Evolutionary conservation across 2,888 invertebrate species (phyloP), one percentile per base, ranked within the genome.

Genomic region (Harmothoe impar): DNA sequence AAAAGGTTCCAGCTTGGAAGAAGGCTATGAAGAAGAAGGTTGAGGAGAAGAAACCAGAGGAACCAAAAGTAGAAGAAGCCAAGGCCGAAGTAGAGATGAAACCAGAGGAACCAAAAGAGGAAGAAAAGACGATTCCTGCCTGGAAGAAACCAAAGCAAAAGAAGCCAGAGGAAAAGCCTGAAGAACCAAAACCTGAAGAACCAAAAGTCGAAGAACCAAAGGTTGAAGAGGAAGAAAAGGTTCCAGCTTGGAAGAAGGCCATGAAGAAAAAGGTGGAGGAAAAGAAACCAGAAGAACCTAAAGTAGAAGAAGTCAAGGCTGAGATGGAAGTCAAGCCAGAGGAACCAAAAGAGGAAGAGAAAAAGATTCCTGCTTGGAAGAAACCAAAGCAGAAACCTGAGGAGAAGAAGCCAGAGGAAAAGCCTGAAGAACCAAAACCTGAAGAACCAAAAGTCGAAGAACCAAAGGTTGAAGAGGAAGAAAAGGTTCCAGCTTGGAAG

Each of bases 361-460:
- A 81, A 35, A 81, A 81, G 43, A 25, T 81, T 43, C 81, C 81
- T 3, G 81, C 68, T 35, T 68, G 62, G 62, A 68, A 68, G 56
- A 89, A 89, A 35, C 43, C 33, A 33, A 84, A 84, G 43, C 31
- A 62, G 68, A 89, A 89, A 25, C 62, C 77, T 35, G 77, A 72
- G 29, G 68, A 89, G 31, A 89, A 91, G 91, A 89, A 78, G 33
- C 54, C 89, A 10, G 62, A 89, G n/a, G 85, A 51, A n/a, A 88
- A 88, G 52, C 88, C 88, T 88, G 29, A 88, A 52, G 62, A 62
- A 33, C 29, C 29, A 15, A 68, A 89, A 33, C 68, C 68, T 31
- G 62, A 86, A 31, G 68, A 89, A 89, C 31, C 68, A 20, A 35
- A 89, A 77, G 25, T 12, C 15, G 77, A 89, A 77, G 89, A 62